Conservation (phyloP, 2,888 invertebrate genomes). For the Leptinotarsa tumamoca region DNA sequence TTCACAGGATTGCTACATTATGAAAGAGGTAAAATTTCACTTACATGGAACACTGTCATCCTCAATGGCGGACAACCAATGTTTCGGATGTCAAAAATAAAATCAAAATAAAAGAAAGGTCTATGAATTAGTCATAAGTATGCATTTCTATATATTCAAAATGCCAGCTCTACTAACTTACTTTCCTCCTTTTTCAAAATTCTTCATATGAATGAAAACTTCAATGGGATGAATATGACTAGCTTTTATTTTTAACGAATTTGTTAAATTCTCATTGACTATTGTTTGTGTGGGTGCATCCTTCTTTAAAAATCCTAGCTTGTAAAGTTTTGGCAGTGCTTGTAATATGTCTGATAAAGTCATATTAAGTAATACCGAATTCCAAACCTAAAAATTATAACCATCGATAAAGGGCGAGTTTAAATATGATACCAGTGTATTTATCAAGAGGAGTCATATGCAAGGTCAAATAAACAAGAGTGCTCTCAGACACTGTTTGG, state of each 20-base stretch:
- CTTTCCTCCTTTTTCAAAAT: conserved; percentile 75
- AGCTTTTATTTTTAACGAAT: conserved; percentile 65
- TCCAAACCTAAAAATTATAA: conserved; percentile 71
- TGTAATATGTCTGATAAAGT: conserved; percentile 68
- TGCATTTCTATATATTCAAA: neutral
- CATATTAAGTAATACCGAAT: conserved; percentile 71
- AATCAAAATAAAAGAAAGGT: too few species aligned
- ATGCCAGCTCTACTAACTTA: conserved; percentile 60
- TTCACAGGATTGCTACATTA: too few species aligned
- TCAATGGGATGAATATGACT: conserved; percentile 70
- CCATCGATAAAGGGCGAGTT: neutral
- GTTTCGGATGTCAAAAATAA: too few species aligned
- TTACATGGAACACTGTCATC: too few species aligned
- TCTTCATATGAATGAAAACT: conserved; percentile 71
- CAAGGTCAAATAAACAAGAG: too few species aligned
- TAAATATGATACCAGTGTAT: too few species aligned
- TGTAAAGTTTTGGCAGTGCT: conserved; percentile 73
- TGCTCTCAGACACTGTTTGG: too few species aligned
- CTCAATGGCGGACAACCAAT: too few species aligned
- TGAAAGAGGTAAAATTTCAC: too few species aligned
- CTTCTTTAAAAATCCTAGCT: conserved; percentile 71
- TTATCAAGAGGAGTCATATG: too few species aligned
- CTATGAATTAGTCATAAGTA: too few species aligned
- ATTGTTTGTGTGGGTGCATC: conserved; percentile 69
- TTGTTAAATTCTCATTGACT: conserved; percentile 69